Percentiles rank a stretch among this genome's conserved stretches.
phyloP scores from a whole-genome alignment of 2,888 invertebrate species.

The Smittia sp. region DNA sequence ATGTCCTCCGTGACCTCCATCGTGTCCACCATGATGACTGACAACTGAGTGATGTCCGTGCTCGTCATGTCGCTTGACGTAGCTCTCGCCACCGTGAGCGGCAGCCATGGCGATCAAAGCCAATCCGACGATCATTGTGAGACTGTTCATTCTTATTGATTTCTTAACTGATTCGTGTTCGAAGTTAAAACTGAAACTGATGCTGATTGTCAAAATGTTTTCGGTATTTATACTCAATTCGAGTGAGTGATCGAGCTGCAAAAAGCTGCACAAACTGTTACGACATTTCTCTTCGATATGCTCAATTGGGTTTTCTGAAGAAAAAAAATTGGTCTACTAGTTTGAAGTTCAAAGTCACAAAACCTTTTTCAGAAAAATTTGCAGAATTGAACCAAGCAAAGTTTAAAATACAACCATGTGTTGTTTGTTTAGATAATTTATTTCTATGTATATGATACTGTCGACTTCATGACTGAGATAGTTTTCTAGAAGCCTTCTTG shows the following conservation, averaged over 20 bases:
- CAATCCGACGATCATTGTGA: conserved; percentile 20
- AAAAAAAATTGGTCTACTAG: background rate
- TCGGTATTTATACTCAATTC: background rate
- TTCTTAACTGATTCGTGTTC: background rate
- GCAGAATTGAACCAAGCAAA: too few species aligned
- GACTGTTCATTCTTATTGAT: conserved; percentile 19
- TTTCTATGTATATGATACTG: too few species aligned
- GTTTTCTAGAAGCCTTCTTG: too few species aligned
- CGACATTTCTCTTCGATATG: background rate
- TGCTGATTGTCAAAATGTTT: background rate
- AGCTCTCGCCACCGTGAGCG: conserved; percentile 32
- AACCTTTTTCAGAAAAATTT: too few species aligned
- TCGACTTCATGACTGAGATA: too few species aligned
- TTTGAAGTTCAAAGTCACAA: background rate
- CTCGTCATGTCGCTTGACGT: conserved; percentile 28
- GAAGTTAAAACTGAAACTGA: conserved; percentile 31
- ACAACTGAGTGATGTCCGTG: conserved; percentile 31
- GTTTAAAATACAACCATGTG: background rate
- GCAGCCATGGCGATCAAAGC: conserved; percentile 7
- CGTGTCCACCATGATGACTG: background rate
- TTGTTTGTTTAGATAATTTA: background rate
- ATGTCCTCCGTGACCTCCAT: background rate
- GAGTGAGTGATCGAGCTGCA: too few species aligned
- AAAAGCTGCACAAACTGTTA: background rate
- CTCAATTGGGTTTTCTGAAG: background rate